Evolutionary conservation across 2,113 vertebrate genomes (phyloP), one percentile per base, ranked within the genome.

Genomic region (Talpa occidentalis): DNA sequence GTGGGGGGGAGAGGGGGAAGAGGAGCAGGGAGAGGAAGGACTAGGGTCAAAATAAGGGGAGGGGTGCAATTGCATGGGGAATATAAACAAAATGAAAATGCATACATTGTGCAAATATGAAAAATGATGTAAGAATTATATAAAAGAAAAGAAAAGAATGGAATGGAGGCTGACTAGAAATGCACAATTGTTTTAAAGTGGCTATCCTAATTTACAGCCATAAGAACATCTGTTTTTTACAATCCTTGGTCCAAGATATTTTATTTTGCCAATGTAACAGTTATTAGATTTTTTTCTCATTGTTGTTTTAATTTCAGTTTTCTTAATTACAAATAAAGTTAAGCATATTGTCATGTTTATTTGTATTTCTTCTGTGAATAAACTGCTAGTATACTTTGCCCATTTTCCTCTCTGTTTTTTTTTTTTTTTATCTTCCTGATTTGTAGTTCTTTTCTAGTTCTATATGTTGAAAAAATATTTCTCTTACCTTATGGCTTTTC

Each of bases 341-440:
- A 84, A 66, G 52, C n/a, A 67, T 72, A 73, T 78, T 93, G n/a
- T 82, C 67, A 47, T 26, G 30, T 40, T 83, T 82, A 60, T 67
- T 44, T 91, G 19, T 83, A 88, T 91, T 73, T 95, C 83, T 70
- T 91, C 59, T 92, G 67, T 49, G 40, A 89, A 70, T 79, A 88
- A 80, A 47, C 49, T 74, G 19, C 56, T 59, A 47, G 28, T 60
- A 90, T 78, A 4, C 26, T 89, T 84, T 78, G 42, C 56, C 60
- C 54, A 78, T 86, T 72, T 93, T 80, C 37, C 49, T 86, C 37
- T 94, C 62, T 92, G 80, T 42, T 56, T 69, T 3, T 52, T 26
- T 70, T 89, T 66, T 69, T 74, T 87, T 89, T 66, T 69, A 67
- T 87, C 79, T 85, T 78, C 42, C 72, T 77, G 67, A 91, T 80